These are phyloP conservation scores for Sinocyclocheilus grahami DNA, from an alignment of 2,113 vertebrate species.

Conservation along the genomic window DNA sequence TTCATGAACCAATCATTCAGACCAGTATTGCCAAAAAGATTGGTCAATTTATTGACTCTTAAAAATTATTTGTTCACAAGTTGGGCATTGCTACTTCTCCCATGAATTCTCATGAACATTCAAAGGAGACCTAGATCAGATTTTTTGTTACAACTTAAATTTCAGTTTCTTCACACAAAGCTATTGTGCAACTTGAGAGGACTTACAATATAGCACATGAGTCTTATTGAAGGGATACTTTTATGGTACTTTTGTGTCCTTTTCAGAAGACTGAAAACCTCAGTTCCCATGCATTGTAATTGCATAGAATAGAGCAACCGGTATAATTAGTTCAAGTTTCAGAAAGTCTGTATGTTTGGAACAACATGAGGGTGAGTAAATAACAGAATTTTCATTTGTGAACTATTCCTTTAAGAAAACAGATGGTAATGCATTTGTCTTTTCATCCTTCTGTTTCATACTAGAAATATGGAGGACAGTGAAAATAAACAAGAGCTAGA, in stretches of 20 bases:
- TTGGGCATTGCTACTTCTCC: neutral
- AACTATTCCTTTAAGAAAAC: constrained; percentile 67
- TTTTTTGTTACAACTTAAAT: neutral
- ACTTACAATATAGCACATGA: neutral
- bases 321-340: neutral
- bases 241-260: neutral
- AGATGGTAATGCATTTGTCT: constrained; percentile 73
- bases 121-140: neutral
- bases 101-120: neutral
- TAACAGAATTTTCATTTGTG: neutral
- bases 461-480: constrained; percentile 68
- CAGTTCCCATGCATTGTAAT: neutral
- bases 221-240: neutral
- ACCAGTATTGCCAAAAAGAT: neutral
- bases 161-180: neutral
- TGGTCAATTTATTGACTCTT: neutral
- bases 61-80: neutral
- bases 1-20: neutral
- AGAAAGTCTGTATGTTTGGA: neutral
- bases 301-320: neutral
- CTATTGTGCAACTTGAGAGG: neutral
- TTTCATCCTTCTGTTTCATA: constrained; percentile 72
- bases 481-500: constrained; percentile 67
- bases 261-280: neutral
- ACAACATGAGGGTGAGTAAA: neutral